These are phyloP conservation scores for Picathartes gymnocephalus DNA, from an alignment of 2,113 vertebrate species.

Conservation along the genomic window DNA sequence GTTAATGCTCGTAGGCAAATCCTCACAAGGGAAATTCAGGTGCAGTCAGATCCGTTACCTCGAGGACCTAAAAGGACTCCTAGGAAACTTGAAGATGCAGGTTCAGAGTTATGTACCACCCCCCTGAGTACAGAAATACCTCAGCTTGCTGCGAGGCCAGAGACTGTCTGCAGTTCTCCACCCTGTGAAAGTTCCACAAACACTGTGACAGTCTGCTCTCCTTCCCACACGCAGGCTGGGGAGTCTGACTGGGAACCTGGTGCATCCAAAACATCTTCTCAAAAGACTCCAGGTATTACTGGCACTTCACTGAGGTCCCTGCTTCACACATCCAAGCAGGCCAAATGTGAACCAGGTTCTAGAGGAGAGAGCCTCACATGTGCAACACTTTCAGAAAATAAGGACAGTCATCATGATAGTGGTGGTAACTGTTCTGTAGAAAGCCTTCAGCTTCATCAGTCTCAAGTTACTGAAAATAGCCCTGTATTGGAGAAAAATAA, in stretches of 20 bases:
- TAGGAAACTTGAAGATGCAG: not conserved
- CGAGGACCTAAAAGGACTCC: not conserved
- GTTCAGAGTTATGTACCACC: not conserved
- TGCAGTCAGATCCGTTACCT: not conserved
- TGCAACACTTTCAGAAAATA: not conserved
- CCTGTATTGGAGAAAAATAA: not conserved
- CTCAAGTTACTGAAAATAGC: not conserved
- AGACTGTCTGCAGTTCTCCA: not conserved
- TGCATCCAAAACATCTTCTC: not conserved
- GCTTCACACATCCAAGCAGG: not conserved
- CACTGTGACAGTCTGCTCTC: not conserved
- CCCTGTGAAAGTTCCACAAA: fast-evolving
- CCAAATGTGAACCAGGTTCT: not conserved
- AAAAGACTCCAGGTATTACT: not conserved
- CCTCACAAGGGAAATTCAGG: not conserved
- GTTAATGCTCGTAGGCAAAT: not conserved
- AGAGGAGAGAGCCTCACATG: not conserved
- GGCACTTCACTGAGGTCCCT: not conserved
- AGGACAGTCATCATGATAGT: not conserved
- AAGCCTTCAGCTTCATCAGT: not conserved
- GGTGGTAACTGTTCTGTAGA: not conserved
- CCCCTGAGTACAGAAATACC: not conserved
- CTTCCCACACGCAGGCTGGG: fast-evolving
- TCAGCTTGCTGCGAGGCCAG: not conserved
- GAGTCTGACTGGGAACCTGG: not conserved